Evolutionary conservation across 2,888 invertebrate genomes (phyloP), one percentile per base, ranked within the genome.

Genomic region (Drosophila austrosaltans): DNA sequence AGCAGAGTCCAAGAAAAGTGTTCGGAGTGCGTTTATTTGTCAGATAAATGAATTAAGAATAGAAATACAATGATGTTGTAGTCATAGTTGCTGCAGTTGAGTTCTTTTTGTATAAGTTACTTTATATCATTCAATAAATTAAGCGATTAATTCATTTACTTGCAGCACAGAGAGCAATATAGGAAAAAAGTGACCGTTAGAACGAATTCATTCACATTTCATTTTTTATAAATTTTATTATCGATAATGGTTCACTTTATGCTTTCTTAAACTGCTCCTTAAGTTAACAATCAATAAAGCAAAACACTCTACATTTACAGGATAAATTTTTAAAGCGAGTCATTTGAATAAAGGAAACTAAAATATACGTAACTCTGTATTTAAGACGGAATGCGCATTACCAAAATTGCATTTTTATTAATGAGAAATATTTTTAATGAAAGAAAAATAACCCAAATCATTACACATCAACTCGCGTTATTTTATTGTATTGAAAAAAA

Each of bases 371-470:
- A 87, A 75, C 63, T 76, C 69, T 75, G 75, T 72, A 76, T 82
- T 72, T 79, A 77, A 85, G 85, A 76, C 76, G 77, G 63, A 82
- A 12, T 79, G 68, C 61, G 67, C 70, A 68, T 77, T 74, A 79
- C 72, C 71, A 76, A 79, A 77, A 79, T 77, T 68, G 70, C 75
- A 80, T 83, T 78, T 83, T 85, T 80, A 79, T 85, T 87, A 87
- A 85, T 77, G 71, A 77, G 79, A 84, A 75, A 74, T 74, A 72
- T 76, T 72, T 68, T 69, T 69, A 56, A 71, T 77, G 16, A 16
- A 82, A 73, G 66, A 71, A 76, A 63, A 72, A 67, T 40, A 39
- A 54, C 12, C 36, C 10, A 30, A 30, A 1, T 6, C 10, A 36
- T 36, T 10, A 7, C 8, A 36, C 36, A 36, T 36, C 8, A 36